Percentiles rank a stretch among this genome's conserved stretches.
phyloP scores from a whole-genome alignment of 2,113 vertebrate genomes.

The Trogon melanurus region DNA sequence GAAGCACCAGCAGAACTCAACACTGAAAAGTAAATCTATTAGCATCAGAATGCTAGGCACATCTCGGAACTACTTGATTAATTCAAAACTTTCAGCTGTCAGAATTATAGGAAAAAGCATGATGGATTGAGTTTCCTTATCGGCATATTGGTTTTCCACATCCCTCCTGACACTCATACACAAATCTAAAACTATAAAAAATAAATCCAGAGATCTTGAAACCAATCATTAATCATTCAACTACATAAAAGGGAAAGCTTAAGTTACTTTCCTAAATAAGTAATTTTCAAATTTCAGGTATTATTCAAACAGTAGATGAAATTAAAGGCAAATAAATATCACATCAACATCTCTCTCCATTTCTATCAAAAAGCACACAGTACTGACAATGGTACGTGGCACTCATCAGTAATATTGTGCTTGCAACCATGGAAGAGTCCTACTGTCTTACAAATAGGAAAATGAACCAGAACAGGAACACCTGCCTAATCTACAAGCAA shows the following conservation, averaged over 20 bases:
- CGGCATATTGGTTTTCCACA: neutral
- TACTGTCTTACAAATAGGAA: neutral
- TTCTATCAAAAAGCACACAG: neutral
- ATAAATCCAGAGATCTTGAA: neutral
- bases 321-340: neutral
- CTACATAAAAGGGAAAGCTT: neutral
- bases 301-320: neutral
- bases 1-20: neutral
- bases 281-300: neutral
- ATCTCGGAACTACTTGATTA: neutral
- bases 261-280: neutral
- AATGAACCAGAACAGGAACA: slow-evolving; percentile 4
- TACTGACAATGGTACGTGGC: neutral
- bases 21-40: neutral
- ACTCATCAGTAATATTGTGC: neutral
- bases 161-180: neutral
- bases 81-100: neutral
- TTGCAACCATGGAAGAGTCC: neutral
- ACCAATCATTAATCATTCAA: neutral
- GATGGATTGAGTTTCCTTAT: neutral
- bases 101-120: neutral
- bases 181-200: neutral
- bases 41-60: neutral
- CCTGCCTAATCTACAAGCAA: neutral
- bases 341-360: neutral